Percentiles rank a stretch among this genome's conserved stretches.
These are phyloP conservation scores for Zootoca vivipara DNA, from an alignment of 2,113 vertebrate genomes.

Conservation along the genomic window DNA sequence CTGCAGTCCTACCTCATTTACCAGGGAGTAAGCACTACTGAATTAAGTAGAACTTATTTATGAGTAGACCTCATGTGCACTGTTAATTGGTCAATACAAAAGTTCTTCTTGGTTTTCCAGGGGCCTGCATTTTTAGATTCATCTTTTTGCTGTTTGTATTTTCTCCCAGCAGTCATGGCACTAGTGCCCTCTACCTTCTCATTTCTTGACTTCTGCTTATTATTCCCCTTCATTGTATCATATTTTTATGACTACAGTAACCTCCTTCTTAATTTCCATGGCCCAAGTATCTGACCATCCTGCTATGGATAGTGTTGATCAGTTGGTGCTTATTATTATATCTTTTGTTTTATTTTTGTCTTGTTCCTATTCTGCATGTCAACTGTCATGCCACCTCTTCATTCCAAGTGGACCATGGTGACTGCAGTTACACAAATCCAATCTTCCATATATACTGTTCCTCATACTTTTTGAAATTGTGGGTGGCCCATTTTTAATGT, in stretches of 20 bases:
- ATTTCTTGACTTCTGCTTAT: neutral
- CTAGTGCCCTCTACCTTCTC: neutral
- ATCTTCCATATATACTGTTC: neutral
- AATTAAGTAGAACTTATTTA: too few relatives aligned
- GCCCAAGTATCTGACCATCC: neutral
- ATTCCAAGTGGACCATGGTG: neutral
- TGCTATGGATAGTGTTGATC: neutral
- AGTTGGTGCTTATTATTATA: neutral
- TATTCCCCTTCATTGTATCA: neutral
- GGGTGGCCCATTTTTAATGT: neutral
- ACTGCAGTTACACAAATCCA: neutral
- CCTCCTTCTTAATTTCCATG: neutral
- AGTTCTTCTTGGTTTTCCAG: neutral
- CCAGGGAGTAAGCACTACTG: too few relatives aligned
- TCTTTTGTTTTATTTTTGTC: neutral
- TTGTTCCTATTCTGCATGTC: neutral
- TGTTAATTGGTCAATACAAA: neutral
- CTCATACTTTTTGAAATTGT: neutral
- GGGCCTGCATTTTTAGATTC: neutral
- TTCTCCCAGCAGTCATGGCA: neutral
- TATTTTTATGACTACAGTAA: neutral
- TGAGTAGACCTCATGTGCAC: too few relatives aligned
- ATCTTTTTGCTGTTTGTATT: neutral
- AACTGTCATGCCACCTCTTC: neutral
- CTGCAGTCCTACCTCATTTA: too few relatives aligned